Base-by-base conservation (phyloP, 2,113 vertebrate genomes). In the Tretioscincus oriximinensis region DNA sequence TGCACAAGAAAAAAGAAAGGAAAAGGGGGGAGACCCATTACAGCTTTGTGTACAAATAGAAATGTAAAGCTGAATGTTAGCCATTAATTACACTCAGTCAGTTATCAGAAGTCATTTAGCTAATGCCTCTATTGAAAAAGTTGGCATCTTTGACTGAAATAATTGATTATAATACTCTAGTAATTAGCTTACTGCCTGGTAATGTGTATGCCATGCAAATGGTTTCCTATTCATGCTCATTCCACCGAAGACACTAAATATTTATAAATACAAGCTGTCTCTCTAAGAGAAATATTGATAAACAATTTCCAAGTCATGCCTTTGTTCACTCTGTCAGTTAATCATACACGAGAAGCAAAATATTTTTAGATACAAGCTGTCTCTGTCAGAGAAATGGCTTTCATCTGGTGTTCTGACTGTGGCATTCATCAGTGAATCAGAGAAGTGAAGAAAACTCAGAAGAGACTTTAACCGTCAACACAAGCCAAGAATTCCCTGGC, bases 321-420 rank as follows among this genome's bases (percentile, higher is more conserved):
- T 93, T 87, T 88, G 84, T 90, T 91, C 76, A 67, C 41, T 81
- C 79, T 91, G 81, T 85, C 75, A 90, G 66, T 91, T 88, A 79
- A 84, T 90, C 81, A 84, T 82, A 83, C 74, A 92, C 76, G 87
- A 89, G 79, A 88, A 74, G 11, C 20, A 86, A 88, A 86, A 86
- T 88, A 86, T 83, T 84, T 94, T 91, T 89, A 87, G 70, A 85
- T 90, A 79, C 77, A 90, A 92, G 73, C 73, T 82, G 84, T 87
- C 73, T 70, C 82, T 91, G 81, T 82, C 49, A 91, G 79, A 80
- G 73, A 86, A 92, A 88, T 71, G 18, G n/a, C 72, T 92, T 93
- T 91, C 75, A 88, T 89, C 82, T 91, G 64, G 78, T 86, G 24
- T 28, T 91, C 76, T 89, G 84, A 41, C 81, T 88, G 35, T 82